Base-by-base conservation (phyloP, 2,113 vertebrate genomes). In the Vidua macroura region DNA sequence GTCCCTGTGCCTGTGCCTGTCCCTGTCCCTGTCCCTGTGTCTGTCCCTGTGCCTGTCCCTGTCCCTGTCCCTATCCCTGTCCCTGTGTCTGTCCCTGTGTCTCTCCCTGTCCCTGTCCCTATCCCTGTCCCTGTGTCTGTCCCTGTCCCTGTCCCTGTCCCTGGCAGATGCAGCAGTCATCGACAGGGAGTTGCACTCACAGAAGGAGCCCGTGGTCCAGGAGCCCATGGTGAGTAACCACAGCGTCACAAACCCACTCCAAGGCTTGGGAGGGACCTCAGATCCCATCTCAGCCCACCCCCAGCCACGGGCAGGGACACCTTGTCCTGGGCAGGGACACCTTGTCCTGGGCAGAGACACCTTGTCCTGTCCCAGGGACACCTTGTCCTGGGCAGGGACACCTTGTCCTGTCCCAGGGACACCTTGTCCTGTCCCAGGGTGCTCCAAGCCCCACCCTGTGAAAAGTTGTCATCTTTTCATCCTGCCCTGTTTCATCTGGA, bases 101-200 rank as follows among this genome's bases (percentile, higher is more conserved):
- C 19, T 39, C 7, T 39, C 11, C 31, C 55, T 53, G 39, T 46
- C 80, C 13, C 20, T 52, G 11, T 56, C 16, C 33, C 53, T 58
- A 9, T 39, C 39, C 39, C 39, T 39, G 39, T 39, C 39, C 39
- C 39, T 39, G 39, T 39, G 39, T 39, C 41, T 13, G 13, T 41
- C 41, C 41, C 41, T 13, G 41, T 41, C n/a, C n/a, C n/a, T 25
- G 11, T 53, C 41, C 41, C 41, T 41, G 39, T 39, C 39, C 39
- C 39, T 86, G 64, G 64, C 92, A 98, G 98, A 98, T 73, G 97
- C 96, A 11, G 97, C 95, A 68, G 85, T 97, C 83, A 97, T 97
- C 30, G 91, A 95, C 52, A 94, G 95, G 64, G 93, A 92, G 90
- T 4, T 16, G 52, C 92, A 5, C 16, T 39, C 92, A 1, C 86